Evolutionary conservation across 1,140 invertebrate genomes (phyloP).

Genomic region (Hycleus cichorii): DNA sequence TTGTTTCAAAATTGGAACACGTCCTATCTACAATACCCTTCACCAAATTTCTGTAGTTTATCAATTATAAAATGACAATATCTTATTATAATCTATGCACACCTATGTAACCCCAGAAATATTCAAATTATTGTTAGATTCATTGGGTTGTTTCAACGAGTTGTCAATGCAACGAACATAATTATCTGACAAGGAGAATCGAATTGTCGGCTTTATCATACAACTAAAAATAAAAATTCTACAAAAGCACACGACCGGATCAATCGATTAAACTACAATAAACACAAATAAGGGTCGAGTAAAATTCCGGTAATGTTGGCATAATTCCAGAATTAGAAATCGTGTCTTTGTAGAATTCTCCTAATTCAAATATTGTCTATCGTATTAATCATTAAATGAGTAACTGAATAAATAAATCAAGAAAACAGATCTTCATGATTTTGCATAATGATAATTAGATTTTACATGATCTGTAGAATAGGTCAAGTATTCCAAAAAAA

Average conservation of each 20-base stretch:
- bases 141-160: conserved; percentile 14
- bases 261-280: too few relatives aligned
- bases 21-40: background rate
- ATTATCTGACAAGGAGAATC: background rate
- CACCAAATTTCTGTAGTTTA: conserved; percentile 7
- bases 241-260: conserved; percentile 4
- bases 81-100: conserved; percentile 14
- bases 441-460: conserved; percentile 20
- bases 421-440: background rate
- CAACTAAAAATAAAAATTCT: conserved; percentile 1
- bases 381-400: too few relatives aligned
- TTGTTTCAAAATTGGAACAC: background rate
- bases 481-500: background rate
- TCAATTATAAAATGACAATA: conserved; percentile 21
- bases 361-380: too few relatives aligned
- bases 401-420: too few relatives aligned
- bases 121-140: conserved; percentile 10
- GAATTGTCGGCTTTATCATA: conserved; percentile 2
- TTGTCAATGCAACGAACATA: conserved; percentile 17
- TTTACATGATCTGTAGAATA: conserved; percentile 24
- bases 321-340: background rate
- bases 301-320: too few relatives aligned
- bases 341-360: conserved; percentile 13
- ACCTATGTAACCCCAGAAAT: conserved; percentile 9
- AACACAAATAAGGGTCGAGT: too few relatives aligned